Evolutionary conservation across 2,797 vertebrate species (phyloP).

Genomic region (Astyanax mexicanus): DNA sequence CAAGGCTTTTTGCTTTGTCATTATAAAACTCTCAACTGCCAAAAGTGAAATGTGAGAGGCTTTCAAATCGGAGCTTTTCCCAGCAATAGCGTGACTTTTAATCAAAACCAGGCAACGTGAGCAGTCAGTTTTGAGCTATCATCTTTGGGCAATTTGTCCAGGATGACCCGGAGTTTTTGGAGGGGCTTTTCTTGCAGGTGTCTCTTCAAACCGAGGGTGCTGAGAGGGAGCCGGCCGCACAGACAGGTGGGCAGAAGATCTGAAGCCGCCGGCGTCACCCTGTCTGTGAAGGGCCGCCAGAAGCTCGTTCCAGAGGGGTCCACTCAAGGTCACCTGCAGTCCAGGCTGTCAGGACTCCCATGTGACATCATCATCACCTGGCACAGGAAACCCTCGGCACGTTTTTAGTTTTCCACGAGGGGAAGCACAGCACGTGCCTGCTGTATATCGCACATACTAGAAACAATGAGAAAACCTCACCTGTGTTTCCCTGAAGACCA

Average conservation of each 20-base stretch:
- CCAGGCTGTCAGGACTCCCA: conserved; percentile 25
- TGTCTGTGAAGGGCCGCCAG: conserved; percentile 53
- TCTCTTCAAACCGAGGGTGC: conserved; percentile 49
- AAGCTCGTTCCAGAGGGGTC: conserved; percentile 20
- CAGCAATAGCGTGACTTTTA: conserved; percentile 14
- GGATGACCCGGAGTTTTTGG: conserved; percentile 30
- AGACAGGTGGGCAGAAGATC: conserved; percentile 54
- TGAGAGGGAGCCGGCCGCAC: conserved; percentile 40
- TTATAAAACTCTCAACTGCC: neutral
- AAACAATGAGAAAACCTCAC: neutral
- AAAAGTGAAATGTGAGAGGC: neutral
- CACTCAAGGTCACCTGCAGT: conserved; percentile 46
- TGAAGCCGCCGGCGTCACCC: conserved; percentile 36
- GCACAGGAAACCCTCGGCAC: conserved; percentile 36
- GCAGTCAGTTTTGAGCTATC: conserved; percentile 45
- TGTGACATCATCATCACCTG: conserved; percentile 53
- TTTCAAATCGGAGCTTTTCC: conserved; percentile 5
- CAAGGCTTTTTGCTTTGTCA: neutral
- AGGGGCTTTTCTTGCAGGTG: conserved; percentile 44
- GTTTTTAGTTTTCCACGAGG: conserved; percentile 20
- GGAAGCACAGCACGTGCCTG: conserved; percentile 20
- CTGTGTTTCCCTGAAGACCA: no score
- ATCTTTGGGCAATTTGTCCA: conserved; percentile 50
- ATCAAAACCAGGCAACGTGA: conserved; percentile 40
- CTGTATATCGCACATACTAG: neutral